These are phyloP conservation scores for Physeter macrocephalus DNA, from an alignment of 2,113 vertebrate genomes.

Conservation along the genomic window DNA sequence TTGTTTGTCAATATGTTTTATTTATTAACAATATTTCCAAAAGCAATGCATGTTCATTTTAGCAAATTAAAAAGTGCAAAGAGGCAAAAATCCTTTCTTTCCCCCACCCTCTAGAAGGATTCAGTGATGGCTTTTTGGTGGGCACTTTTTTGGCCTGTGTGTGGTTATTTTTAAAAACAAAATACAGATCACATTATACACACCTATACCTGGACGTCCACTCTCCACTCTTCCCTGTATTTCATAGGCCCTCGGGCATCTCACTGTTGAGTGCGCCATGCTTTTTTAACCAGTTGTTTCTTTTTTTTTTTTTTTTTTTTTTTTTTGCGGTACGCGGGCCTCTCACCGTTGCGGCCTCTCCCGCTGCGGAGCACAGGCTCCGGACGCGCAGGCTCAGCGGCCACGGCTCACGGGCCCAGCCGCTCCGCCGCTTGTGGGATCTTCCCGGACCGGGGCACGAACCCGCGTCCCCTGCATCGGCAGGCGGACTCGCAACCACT, in stretches of 20 bases:
- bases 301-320: too few relatives aligned
- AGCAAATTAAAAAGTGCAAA: background rate
- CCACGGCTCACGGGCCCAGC: too few relatives aligned
- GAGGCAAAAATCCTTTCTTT: background rate
- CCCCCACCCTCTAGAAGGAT: background rate
- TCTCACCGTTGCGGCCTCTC: too few relatives aligned
- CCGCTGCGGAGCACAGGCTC: too few relatives aligned
- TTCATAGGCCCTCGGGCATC: background rate
- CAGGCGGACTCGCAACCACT: too few relatives aligned
- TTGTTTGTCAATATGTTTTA: background rate
- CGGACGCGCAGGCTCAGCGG: too few relatives aligned
- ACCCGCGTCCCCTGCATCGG: too few relatives aligned
- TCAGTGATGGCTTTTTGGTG: background rate
- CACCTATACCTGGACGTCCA: background rate
- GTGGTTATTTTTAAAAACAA: background rate
- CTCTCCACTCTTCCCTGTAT: background rate
- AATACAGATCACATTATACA: too few relatives aligned
- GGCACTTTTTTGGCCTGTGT: background rate
- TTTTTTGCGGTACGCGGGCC: too few relatives aligned
- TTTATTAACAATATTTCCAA: background rate
- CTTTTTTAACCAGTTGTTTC: background rate
- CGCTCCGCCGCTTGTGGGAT: too few relatives aligned
- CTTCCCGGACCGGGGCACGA: too few relatives aligned
- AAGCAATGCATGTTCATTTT: background rate
- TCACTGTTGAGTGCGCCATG: background rate